Conservation (phyloP, 2,797 vertebrate species). For the Chromobotia macracanthus region DNA sequence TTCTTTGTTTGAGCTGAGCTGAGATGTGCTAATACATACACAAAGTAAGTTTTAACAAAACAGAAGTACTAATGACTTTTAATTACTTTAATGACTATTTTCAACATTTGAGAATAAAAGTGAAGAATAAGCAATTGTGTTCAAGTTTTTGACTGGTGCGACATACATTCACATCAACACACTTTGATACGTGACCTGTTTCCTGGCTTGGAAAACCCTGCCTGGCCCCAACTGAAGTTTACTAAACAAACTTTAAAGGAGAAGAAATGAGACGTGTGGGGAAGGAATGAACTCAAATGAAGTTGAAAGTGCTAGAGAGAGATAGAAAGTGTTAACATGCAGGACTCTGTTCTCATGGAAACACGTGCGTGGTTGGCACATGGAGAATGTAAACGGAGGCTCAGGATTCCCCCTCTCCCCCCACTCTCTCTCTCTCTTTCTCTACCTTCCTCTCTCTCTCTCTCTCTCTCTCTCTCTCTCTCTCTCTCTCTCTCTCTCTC, state of each 20-base stretch:
- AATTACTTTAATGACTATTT: no score
- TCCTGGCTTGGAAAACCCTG: neutral
- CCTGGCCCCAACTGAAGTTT: neutral
- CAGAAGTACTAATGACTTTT: no score
- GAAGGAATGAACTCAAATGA: conserved; percentile 34
- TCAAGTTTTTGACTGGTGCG: neutral
- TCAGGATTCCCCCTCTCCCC: conserved; percentile 17
- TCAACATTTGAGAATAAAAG: no score
- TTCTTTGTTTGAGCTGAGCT: neutral
- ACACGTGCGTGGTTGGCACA: conserved; percentile 68
- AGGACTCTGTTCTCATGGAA: conserved; percentile 51
- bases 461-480: neutral
- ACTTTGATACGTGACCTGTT: neutral
- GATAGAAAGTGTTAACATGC: conserved; percentile 58
- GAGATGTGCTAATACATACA: neutral
- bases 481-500: neutral
- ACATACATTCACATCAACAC: neutral
- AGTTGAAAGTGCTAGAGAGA: conserved; percentile 12
- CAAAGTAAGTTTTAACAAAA: no score
- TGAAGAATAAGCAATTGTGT: neutral
- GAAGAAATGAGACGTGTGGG: neutral
- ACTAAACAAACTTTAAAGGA: neutral
- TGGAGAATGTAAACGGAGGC: conserved; percentile 42
- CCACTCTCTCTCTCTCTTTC: neutral
- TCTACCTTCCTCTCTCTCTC: neutral